Base-by-base conservation (phyloP, 2,797 vertebrate species). In the Pangasius larnaudii region DNA sequence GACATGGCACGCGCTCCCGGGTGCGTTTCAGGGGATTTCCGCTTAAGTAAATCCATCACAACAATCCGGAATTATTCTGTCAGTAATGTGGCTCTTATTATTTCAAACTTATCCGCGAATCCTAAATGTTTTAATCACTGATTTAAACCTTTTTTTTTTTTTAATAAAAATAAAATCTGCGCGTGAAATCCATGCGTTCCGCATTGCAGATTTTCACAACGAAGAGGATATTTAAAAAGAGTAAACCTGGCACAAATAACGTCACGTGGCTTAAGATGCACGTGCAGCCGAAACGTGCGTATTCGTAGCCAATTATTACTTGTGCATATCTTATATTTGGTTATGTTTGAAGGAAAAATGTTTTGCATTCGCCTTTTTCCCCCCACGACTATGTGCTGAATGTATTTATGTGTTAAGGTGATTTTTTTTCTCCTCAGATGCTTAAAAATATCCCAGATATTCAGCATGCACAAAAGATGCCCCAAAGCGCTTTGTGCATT, bases 1-100 rank as follows among this genome's bases (percentile, higher is more conserved):
- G 84, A 85, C 56, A 59, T 13, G 81, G 84, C 71, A 74, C 53
- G 71, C 49, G 65, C n/a, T 71, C 36, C 80, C 24, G 61, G 80
- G 36, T 39, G 78, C 49, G 27, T 59, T 67, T 85, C 56, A 61
- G 19, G 5, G 75, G 75, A 81, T 85, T 88, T 88, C 19, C 30
- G 5, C 65, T 61, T 85, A 88, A 85, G 46, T 69, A 71, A 88
- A 79, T 88, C 87, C 87, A 79, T 85, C 61, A 85, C 51, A 85
- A 85, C 82, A 78, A 78, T 77, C 9, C 33, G 2, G 16, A 80
- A 58, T 42, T 14, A 59, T 69, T n/a, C 30, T 42, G 67, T 53
- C 49, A 46, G 27, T 22, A 69, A 36, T 53, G 11, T 3, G 42
- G 18, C 63, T 27, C 56, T 61, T 42, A 27, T 61, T 80, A 58